Evolutionary conservation across 2,113 vertebrate genomes (phyloP).

Genomic region (Dasyprocta punctata): DNA sequence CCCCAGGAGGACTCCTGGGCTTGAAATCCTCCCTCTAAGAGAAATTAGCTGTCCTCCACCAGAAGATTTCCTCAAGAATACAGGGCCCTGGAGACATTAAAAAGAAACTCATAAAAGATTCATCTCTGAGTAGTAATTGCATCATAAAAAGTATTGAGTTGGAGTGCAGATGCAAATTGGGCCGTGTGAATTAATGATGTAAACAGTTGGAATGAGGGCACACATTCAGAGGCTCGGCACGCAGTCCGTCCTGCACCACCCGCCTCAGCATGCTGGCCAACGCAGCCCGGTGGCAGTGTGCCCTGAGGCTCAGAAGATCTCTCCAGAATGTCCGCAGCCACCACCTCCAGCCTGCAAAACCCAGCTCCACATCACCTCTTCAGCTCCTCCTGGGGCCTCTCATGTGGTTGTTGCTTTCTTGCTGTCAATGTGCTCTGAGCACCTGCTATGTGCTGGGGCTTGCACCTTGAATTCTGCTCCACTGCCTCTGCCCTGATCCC

Average conservation of each 20-base stretch:
- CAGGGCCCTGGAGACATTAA: conserved; percentile 85
- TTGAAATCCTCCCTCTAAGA: neutral
- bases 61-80: conserved; percentile 85
- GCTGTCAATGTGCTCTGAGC: neutral
- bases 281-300: accelerated
- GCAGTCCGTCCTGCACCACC: accelerated
- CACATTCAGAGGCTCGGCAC: neutral
- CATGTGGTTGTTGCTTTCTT: no score
- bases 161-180: conserved; percentile 80
- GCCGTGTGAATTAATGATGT: conserved; percentile 81
- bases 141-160: conserved; percentile 83
- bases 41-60: conserved; percentile 73
- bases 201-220: conserved; percentile 64
- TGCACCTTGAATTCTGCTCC: no score
- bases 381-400: neutral
- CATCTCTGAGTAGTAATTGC: conserved; percentile 86
- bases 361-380: neutral
- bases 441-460: neutral
- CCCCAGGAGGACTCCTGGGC: neutral
- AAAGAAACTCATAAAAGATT: conserved; percentile 89
- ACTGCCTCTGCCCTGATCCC: neutral
- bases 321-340: accelerated
- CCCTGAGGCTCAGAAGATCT: neutral
- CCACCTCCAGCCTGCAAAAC: neutral
- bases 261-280: accelerated